A percentile compares a stretch with the other conserved stretches of the same genome.
These are phyloP conservation scores for Apaloderma vittatum DNA, from an alignment of 2,113 vertebrate species.

Conservation along the genomic window DNA sequence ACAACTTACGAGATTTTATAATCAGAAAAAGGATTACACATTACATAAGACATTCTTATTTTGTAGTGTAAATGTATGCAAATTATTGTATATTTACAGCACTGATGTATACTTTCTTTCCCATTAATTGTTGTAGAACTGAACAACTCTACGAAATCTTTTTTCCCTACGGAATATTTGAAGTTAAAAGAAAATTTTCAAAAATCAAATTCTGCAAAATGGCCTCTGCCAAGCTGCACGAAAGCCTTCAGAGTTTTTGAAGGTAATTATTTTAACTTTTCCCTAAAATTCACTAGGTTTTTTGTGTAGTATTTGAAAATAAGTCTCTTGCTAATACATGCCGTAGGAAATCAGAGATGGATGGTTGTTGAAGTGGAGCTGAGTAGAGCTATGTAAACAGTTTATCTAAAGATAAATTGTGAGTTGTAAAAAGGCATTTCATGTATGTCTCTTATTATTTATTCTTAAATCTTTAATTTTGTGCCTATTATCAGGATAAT, in stretches of 20 bases:
- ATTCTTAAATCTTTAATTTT: neutral
- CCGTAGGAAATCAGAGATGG: neutral
- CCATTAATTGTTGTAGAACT: slow-evolving; percentile 75
- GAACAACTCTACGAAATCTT: slow-evolving; percentile 81
- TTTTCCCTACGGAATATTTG: slow-evolving; percentile 83
- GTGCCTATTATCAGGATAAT: neutral
- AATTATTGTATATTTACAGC: neutral
- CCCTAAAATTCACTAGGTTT: neutral
- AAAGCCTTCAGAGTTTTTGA: slow-evolving; percentile 82
- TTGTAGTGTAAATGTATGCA: neutral
- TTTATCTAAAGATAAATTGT: neutral
- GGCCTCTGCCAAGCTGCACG: slow-evolving; percentile 82
- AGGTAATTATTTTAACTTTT: slow-evolving; percentile 74
- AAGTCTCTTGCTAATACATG: neutral
- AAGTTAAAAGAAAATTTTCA: slow-evolving; percentile 86
- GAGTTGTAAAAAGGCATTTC: neutral
- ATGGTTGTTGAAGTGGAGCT: neutral
- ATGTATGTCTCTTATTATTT: neutral
- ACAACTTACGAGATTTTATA: neutral
- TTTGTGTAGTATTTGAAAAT: neutral
- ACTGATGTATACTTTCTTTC: neutral
- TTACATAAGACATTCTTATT: neutral
- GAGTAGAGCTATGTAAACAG: neutral
- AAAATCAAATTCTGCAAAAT: slow-evolving; percentile 82
- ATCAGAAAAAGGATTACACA: neutral